These are phyloP conservation scores for Heliangelus exortis DNA, from an alignment of 2,797 vertebrate species.

Conservation along the genomic window DNA sequence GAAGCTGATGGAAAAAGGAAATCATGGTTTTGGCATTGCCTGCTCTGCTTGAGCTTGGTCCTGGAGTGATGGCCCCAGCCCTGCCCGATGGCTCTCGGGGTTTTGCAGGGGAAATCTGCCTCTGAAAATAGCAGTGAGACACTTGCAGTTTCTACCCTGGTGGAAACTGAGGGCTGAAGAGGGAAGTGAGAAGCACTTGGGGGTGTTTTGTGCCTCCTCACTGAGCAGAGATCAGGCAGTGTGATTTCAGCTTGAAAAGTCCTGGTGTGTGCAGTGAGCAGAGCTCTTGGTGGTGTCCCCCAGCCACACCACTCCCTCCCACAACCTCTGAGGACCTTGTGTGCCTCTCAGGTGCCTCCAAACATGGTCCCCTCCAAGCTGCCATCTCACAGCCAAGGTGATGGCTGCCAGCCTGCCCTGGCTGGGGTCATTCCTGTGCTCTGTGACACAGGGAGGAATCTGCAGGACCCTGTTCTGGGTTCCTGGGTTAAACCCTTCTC, in stretches of 20 bases:
- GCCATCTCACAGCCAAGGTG: fast-evolving
- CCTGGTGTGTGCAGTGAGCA: fast-evolving
- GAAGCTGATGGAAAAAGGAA: background rate
- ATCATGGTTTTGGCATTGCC: fast-evolving
- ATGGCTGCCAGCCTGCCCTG: background rate
- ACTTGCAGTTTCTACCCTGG: constrained; percentile 42
- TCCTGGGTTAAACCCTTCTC: background rate
- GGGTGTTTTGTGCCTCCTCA: constrained; percentile 39
- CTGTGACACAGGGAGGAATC: background rate
- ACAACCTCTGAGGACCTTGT: fast-evolving
- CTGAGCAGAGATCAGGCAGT: constrained; percentile 2
- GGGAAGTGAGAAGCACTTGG: constrained; percentile 67
- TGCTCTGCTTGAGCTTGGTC: background rate
- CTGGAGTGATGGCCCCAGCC: background rate
- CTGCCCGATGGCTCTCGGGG: background rate
- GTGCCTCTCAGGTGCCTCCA: background rate
- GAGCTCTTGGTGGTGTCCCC: fast-evolving
- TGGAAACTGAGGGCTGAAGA: background rate
- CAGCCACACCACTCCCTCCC: background rate
- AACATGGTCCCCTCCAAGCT: fast-evolving
- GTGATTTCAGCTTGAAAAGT: background rate
- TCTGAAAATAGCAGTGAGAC: constrained; percentile 48
- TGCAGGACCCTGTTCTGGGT: background rate
- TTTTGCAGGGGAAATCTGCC: constrained; percentile 43
- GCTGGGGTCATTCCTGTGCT: background rate